A percentile compares a stretch with the other conserved stretches of the same genome.
These are phyloP conservation scores for Strigops habroptila DNA, from an alignment of 2,113 vertebrate genomes.

Conservation along the genomic window DNA sequence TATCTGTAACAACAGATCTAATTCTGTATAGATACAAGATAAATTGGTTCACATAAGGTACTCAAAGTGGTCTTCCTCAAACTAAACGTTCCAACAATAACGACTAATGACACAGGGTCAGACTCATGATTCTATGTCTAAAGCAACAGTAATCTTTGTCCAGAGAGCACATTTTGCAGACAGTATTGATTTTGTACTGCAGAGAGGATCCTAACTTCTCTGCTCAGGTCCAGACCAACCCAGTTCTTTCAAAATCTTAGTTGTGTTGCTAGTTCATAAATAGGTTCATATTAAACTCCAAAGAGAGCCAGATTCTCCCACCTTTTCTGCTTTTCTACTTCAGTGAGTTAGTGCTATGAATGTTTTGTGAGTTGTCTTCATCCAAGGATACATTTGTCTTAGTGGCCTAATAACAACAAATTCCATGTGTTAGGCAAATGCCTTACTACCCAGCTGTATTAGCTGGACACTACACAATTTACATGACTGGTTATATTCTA, in stretches of 20 bases:
- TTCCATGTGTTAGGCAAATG: not conserved
- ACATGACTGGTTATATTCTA: not conserved
- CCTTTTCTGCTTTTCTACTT: not conserved
- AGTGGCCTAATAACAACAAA: not conserved
- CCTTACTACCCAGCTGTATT: not conserved
- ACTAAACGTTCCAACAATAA: not conserved
- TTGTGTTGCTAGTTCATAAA: not conserved
- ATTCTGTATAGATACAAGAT: not conserved
- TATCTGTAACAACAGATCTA: not conserved
- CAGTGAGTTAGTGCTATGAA: not conserved
- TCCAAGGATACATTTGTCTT: not conserved
- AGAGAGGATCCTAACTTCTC: not conserved
- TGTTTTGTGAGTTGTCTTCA: not conserved
- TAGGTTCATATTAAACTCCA: not conserved
- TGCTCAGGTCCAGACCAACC: not conserved
- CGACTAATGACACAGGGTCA: not conserved
- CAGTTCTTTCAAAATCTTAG: not conserved
- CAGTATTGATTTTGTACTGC: not conserved
- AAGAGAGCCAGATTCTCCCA: not conserved
- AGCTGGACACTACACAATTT: not conserved
- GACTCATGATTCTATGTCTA: not conserved
- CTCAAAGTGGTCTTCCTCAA: not conserved
- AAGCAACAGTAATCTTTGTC: not conserved
- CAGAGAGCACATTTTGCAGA: not conserved
- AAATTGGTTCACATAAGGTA: not conserved